phyloP scores from a whole-genome alignment of 2,797 vertebrate species.

The Meriones psammophilus region DNA sequence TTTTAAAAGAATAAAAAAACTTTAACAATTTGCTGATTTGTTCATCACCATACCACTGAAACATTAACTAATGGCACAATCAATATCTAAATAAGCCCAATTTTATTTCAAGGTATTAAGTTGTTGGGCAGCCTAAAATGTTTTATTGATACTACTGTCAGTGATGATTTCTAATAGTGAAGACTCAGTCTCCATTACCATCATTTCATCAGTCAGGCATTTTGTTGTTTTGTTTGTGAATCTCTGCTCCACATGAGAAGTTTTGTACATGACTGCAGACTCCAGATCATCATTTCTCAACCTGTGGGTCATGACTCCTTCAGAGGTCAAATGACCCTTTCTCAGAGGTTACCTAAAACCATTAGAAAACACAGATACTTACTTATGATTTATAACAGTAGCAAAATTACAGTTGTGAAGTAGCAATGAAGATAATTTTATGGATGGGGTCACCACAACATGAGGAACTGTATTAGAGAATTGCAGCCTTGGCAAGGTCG shows the following conservation, averaged over 20 bases:
- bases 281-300: neutral
- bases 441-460: neutral
- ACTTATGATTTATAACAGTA: neutral
- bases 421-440: neutral
- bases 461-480: neutral
- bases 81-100: neutral
- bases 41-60: neutral
- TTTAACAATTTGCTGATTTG: neutral
- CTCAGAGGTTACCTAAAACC: neutral
- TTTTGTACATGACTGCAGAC: neutral
- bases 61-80: constrained; percentile 1
- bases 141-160: neutral
- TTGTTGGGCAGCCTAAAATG: neutral
- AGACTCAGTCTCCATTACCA: neutral
- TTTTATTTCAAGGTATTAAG: neutral
- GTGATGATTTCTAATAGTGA: neutral
- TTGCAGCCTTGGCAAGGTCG: accelerated
- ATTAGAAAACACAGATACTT: neutral
- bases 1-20: constrained; percentile 44
- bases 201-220: neutral
- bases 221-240: neutral
- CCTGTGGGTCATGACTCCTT: no score
- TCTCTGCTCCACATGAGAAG: neutral
- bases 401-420: neutral
- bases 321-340: no score